phyloP scores from a whole-genome alignment of 1,140 invertebrate genomes.

The Mycetomoellerius zeteki region DNA sequence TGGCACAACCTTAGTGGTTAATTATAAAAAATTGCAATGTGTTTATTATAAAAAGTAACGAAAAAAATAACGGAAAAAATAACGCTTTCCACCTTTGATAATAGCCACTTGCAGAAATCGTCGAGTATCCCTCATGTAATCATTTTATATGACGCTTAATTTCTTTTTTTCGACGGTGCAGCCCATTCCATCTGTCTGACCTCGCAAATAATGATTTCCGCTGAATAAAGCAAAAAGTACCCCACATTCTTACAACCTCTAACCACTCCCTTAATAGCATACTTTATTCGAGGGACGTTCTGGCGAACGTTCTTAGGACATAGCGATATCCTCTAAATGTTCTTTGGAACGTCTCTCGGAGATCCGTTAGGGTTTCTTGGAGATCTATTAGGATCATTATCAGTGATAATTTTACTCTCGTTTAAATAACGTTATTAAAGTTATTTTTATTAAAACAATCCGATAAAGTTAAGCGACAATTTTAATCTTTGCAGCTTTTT shows the following conservation, averaged over 20 bases:
- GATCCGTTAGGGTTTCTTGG: too few species aligned
- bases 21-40: too few species aligned
- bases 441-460: not conserved
- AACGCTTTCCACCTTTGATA: not conserved
- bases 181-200: not conserved
- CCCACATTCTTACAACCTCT: not conserved
- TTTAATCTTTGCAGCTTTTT: not conserved
- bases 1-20: too few species aligned
- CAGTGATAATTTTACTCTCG: not conserved
- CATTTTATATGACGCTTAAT: slow-evolving; percentile 11
- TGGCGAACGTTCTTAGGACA: too few species aligned
- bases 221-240: slow-evolving; percentile 4
- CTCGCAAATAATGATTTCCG: not conserved
- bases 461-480: not conserved
- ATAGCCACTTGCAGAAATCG: slow-evolving; percentile 19
- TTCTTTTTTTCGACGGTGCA: slow-evolving; percentile 13
- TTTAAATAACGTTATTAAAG: not conserved
- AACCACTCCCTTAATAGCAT: too few species aligned
- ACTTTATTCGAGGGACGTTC: too few species aligned
- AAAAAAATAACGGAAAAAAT: too few species aligned
- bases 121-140: slow-evolving; percentile 49
- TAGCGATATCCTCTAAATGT: not conserved
- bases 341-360: not conserved
- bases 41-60: too few species aligned
- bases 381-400: too few species aligned